Percentiles rank a stretch among this genome's conserved stretches.
These are phyloP conservation scores for Austrolebias charrua DNA, from an alignment of 2,797 vertebrate genomes.

Conservation along the genomic window DNA sequence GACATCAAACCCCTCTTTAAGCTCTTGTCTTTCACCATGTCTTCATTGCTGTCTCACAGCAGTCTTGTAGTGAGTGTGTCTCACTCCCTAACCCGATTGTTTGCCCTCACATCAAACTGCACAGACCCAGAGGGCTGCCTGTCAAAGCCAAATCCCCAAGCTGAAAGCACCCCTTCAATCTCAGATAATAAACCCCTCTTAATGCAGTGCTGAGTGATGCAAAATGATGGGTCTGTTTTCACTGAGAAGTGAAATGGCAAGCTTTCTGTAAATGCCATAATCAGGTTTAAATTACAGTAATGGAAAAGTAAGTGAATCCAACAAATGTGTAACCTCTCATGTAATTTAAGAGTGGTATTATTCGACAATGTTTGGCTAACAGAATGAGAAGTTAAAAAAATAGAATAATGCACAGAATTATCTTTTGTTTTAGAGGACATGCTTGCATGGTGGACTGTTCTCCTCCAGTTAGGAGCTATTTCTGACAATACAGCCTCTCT, in stretches of 20 bases:
- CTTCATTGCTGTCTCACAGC: conserved; percentile 31
- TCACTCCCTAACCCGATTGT: conserved; percentile 63
- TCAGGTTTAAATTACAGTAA: too few species aligned
- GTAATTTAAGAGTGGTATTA: too few species aligned
- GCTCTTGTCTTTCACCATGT: conserved; percentile 41
- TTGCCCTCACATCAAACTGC: conserved; percentile 62
- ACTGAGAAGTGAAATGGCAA: conserved; percentile 18
- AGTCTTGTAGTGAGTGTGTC: conserved; percentile 37
- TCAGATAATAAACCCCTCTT: conserved; percentile 27
- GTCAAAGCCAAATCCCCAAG: conserved; percentile 48
- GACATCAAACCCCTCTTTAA: conserved; percentile 33
- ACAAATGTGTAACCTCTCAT: too few species aligned
- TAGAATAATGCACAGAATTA: neutral
- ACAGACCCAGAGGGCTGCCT: conserved; percentile 47
- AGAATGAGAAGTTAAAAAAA: neutral
- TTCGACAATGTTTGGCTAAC: neutral
- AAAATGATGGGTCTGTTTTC: conserved; percentile 45
- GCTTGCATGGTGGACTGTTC: neutral
- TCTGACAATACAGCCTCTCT: neutral
- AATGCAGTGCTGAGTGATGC: conserved; percentile 21
- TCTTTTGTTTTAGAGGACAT: too few species aligned
- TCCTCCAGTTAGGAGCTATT: neutral
- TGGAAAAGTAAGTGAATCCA: too few species aligned
- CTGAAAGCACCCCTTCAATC: conserved; percentile 31
- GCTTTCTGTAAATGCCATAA: neutral